Evolutionary conservation across 2,797 vertebrate species (phyloP).

Genomic region (Syngnathus rostellatus): DNA sequence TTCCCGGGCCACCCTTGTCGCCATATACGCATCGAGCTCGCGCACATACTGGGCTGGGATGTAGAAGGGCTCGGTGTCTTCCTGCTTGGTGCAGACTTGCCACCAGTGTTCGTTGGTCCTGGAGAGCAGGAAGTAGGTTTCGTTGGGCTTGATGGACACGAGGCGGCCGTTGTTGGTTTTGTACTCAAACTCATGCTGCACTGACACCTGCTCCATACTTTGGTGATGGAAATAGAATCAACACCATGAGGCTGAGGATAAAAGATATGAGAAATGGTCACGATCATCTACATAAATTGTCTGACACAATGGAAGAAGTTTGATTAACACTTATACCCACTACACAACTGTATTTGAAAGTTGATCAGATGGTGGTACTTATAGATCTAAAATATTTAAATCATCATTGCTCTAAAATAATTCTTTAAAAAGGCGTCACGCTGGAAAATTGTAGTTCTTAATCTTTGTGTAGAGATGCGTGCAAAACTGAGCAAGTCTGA

Average conservation of each 20-base stretch:
- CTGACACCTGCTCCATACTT: slow-evolving; percentile 60
- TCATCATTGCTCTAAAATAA: too few species aligned
- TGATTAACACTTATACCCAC: too few species aligned
- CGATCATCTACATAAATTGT: too few species aligned
- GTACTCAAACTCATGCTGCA: slow-evolving; percentile 84
- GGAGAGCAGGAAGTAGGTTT: slow-evolving; percentile 81
- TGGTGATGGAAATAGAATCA: not conserved
- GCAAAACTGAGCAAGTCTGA: too few species aligned
- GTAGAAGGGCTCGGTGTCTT: slow-evolving; percentile 76
- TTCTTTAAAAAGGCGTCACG: too few species aligned
- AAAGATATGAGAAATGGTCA: not conserved
- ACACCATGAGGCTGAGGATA: slow-evolving; percentile 43
- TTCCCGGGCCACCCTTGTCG: not conserved
- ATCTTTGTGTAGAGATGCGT: too few species aligned
- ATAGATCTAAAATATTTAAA: too few species aligned
- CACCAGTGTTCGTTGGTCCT: slow-evolving; percentile 93
- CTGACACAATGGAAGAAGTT: too few species aligned
- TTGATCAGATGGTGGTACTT: too few species aligned
- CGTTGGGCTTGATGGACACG: slow-evolving; percentile 83
- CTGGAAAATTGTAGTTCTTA: too few species aligned
- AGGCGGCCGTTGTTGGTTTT: slow-evolving; percentile 75
- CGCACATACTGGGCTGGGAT: slow-evolving; percentile 87
- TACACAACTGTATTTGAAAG: too few species aligned
- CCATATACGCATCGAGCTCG: slow-evolving; percentile 52
- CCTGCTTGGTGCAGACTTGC: slow-evolving; percentile 73